phyloP scores from a whole-genome alignment of 2,888 invertebrate genomes.

The Horisme vitalbata region DNA sequence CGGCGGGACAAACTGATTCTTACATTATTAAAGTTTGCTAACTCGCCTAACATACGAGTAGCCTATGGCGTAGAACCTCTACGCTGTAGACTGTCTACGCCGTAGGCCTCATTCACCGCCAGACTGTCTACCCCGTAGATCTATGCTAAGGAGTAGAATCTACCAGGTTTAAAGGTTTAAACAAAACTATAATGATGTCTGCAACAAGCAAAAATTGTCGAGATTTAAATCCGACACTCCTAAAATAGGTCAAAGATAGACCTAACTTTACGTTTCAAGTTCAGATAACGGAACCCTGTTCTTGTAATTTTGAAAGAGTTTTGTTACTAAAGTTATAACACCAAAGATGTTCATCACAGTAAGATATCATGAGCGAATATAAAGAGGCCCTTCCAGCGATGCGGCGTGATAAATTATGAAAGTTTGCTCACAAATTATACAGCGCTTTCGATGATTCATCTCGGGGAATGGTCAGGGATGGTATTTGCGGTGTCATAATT shows the following conservation, averaged over 20 bases:
- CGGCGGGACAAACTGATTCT: constrained; percentile 6
- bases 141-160: too few relatives aligned
- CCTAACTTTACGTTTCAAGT: background rate
- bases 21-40: constrained; percentile 12
- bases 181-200: too few relatives aligned
- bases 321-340: constrained; percentile 19
- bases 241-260: constrained; percentile 4
- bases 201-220: too few relatives aligned
- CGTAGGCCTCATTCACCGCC: too few relatives aligned
- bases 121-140: too few relatives aligned
- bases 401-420: constrained; percentile 33
- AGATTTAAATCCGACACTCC: background rate
- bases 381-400: constrained; percentile 26
- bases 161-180: too few relatives aligned
- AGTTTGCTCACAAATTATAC: constrained; percentile 34
- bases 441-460: constrained; percentile 32
- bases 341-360: constrained; percentile 28
- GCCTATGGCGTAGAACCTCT: too few relatives aligned
- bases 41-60: too few relatives aligned
- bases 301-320: constrained; percentile 18
- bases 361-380: constrained; percentile 32
- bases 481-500: constrained; percentile 11
- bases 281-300: constrained; percentile 12
- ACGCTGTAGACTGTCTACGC: constrained; percentile 4
- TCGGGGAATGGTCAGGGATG: constrained; percentile 11